Base-by-base conservation (phyloP, 2,113 vertebrate genomes). In the Aptenodytes forsteri region DNA sequence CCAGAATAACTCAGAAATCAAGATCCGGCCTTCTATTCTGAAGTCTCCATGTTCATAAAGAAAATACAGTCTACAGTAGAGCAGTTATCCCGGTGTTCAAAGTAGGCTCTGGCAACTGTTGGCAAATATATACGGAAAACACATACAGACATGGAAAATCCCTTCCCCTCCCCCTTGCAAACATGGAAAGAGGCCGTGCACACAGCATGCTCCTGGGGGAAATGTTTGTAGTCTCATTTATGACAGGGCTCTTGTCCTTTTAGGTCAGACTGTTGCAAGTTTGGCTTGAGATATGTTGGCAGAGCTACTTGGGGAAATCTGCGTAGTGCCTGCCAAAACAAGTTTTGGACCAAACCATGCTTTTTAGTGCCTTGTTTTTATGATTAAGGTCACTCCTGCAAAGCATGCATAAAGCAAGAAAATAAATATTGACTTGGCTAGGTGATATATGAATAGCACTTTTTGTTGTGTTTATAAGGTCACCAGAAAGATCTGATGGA, bases 71-170 rank as follows among this genome's bases (percentile, higher is more conserved):
- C 58, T 92, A 95, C 67, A 96, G 91, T 70, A 75, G 47, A 86
- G 65, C 55, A 85, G 96, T 96, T 93, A 94, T 75, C 78, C 86
- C 3, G 4, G 42, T 56, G 88, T 91, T 96, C 81, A 56, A 52
- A 94, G 73, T 83, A 91, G 81, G 30, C 96, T 97, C 95, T 88
- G 64, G 84, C 78, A 90, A 88, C 84, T 95, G 67, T 96, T 97
- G 94, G 91, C 94, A 93, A 94, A 96, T 94, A 95, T 71, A 52
- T 88, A 75, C 86, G 90, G 96, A 97, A 97, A 97, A 92, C 83
- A 91, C 84, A 94, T 75, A 86, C 20, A 93, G 95, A 78, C 92
- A 32, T 89, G 95, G 96, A 97, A 97, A 98, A 97, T 95, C 93
- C 92, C 88, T 91, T 95, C 81, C 93, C 87, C 38, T 90, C 90